Evolutionary conservation across 2,113 vertebrate genomes (phyloP), one percentile per base, ranked within the genome.

Genomic region (Trogon surrucura): DNA sequence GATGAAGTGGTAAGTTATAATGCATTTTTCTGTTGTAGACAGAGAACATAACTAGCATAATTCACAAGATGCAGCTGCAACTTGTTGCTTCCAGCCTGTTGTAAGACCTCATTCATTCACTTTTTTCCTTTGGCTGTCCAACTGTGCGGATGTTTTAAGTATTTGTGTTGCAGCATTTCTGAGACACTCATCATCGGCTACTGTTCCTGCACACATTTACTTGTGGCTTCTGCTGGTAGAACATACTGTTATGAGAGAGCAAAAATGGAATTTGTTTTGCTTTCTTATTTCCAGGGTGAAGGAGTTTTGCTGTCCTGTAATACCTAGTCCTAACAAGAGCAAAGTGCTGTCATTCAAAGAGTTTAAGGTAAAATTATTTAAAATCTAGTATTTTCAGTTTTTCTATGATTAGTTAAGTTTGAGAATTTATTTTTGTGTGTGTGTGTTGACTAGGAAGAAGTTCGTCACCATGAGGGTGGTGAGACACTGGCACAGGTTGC

Each of bases 301-400:
- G 47, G 96, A 98, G 16, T 96, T 72, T 7, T 98, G 97, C 73
- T 98, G 93, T 47, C 98, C 98, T 74, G 80, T 96, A 62, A 97
- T 98, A 80, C 98, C 97, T 41, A 97, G 96, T 86, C 98, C 98
- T 45, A 97, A 94, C 30, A 97, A 97, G 69, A 98, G 98, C 93
- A 93, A 93, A 70, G 96, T 98, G 29, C 81, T 98, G 38, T 97
- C 98, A n/a, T 86, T 97, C 38, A 54, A 95, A 48, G 97, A 97
- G 27, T 93, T 92, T 69, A 98, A 98, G 96, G 98, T 98, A 96
- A 96, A 53, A 51, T 50, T n/a, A 65, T 17, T 26, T 30, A 60
- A 88, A 88, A 88, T 22, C 3, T 25, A 7, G 11, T 30, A 8
- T 17, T 53, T 86, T 67, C 21, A 10, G 9, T 54, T 87, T 80